Percentiles rank a stretch among this genome's conserved stretches.
Evolutionary conservation across 2,113 vertebrate species (phyloP).

Genomic region (Sinocyclocheilus anshuiensis): DNA sequence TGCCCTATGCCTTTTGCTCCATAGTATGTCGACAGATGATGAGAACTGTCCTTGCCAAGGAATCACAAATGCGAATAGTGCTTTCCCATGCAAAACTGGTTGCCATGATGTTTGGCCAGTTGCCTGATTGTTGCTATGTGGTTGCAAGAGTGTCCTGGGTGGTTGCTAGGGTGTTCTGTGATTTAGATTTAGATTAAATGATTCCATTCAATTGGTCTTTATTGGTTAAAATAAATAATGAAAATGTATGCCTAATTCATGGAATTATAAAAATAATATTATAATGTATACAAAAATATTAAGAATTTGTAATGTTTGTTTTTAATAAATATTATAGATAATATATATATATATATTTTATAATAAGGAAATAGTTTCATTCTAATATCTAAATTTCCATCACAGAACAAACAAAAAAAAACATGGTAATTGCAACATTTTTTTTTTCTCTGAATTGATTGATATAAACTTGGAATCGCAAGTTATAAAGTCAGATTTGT

Average conservation of each 20-base stretch:
- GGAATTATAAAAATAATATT: too few species aligned
- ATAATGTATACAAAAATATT: too few species aligned
- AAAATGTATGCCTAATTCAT: background rate
- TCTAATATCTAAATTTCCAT: too few species aligned
- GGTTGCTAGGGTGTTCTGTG: background rate
- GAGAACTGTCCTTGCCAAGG: slow-evolving; percentile 13
- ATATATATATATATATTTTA: too few species aligned
- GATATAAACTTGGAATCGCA: too few species aligned
- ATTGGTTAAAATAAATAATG: background rate
- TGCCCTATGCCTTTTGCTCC: background rate
- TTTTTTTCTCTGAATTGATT: too few species aligned
- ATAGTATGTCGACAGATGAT: background rate
- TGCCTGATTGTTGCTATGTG: background rate
- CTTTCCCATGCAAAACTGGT: background rate
- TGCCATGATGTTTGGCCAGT: background rate
- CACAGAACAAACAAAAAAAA: too few species aligned
- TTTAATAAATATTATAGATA: too few species aligned
- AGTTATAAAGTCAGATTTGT: too few species aligned
- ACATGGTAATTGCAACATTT: too few species aligned
- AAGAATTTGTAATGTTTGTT: too few species aligned
- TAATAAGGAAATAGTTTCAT: too few species aligned
- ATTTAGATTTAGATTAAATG: background rate
- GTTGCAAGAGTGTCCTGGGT: background rate
- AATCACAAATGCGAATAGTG: background rate
- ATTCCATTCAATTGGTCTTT: background rate